Conservation (phyloP, 2,113 vertebrate genomes). For the Myiopsitta monachus region DNA sequence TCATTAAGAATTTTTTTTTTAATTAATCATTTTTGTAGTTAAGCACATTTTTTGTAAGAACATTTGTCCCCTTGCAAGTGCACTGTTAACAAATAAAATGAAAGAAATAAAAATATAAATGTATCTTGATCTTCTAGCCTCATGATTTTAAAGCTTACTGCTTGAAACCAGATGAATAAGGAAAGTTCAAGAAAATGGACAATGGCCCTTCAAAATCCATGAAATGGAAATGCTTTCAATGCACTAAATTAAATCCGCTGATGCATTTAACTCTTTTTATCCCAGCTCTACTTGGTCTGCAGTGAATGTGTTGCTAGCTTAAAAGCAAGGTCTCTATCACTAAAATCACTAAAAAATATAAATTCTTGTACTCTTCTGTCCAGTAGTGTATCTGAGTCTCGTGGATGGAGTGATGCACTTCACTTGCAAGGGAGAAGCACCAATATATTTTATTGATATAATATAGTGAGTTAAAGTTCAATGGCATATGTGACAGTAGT, state of each 20-base stretch:
- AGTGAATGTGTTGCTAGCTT: background rate
- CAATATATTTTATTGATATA: background rate
- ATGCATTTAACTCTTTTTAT: background rate
- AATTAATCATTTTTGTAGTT: background rate
- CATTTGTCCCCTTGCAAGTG: background rate
- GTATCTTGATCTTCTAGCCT: rapidly evolving
- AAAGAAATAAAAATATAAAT: background rate
- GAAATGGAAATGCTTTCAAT: background rate
- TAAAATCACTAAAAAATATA: background rate
- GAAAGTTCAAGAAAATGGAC: background rate
- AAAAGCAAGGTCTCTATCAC: background rate
- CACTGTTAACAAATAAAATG: background rate
- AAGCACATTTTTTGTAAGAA: background rate
- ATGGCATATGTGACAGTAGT: background rate
- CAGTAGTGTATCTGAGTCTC: background rate
- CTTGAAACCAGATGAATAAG: background rate
- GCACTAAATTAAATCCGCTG: background rate
- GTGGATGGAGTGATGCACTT: background rate
- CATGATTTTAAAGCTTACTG: background rate
- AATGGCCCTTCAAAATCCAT: background rate
- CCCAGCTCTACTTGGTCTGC: background rate
- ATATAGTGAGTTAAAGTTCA: background rate
- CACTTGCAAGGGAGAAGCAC: background rate
- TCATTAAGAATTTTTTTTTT: background rate
- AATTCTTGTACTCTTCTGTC: background rate